Evolutionary conservation across 2,888 invertebrate genomes (phyloP), one percentile per base, ranked within the genome.

Genomic region (Tenthredo scrophulariae): DNA sequence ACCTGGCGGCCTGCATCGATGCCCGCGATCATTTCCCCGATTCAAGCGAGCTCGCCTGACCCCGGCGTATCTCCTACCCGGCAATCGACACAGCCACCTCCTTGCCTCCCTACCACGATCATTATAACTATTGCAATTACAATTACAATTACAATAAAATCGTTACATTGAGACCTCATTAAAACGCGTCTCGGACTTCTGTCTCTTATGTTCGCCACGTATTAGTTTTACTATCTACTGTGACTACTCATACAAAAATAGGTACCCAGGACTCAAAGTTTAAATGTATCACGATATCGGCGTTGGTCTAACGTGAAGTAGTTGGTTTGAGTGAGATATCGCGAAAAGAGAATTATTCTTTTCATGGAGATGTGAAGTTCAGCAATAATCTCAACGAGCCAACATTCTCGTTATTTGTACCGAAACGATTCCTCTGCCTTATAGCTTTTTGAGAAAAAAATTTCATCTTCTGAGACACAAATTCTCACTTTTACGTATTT

Each of bases 1-100:
- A 98, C 91, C 94, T 99, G 89, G 97, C 98, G 58, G 94, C 95
- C 85, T 96, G 97, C 89, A 94, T 99, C 87, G 98, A 98, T 94
- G 98, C 97, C 87, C 96, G 97, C 91, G 95, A 95, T 86, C 95
- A 96, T 90, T 96, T 96, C 92, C 94, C 95, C 89, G 96, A 96
- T 87, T 94, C 94, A 90, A 94, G 95, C 92, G 95, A 95, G 93
- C 94, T 95, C 92, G 95, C 95, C 94, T 95, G 95, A 95, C 95
- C 94, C 94, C 94, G 94, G 94, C 94, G 93, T 93, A 93, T 93
- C 92, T 93, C 93, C 93, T 93, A 92, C 88, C 88, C 93, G 92
- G 93, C 91, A 90, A 90, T 86, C 87, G 90, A 90, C 89, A 90
- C 91, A 85, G 89, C 89, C 88, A 89, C 89, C 86, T 91, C 90